A percentile compares a stretch with the other conserved stretches of the same genome.
These are phyloP conservation scores for Melanocharis versteri DNA, from an alignment of 2,113 vertebrate genomes.

Conservation along the genomic window DNA sequence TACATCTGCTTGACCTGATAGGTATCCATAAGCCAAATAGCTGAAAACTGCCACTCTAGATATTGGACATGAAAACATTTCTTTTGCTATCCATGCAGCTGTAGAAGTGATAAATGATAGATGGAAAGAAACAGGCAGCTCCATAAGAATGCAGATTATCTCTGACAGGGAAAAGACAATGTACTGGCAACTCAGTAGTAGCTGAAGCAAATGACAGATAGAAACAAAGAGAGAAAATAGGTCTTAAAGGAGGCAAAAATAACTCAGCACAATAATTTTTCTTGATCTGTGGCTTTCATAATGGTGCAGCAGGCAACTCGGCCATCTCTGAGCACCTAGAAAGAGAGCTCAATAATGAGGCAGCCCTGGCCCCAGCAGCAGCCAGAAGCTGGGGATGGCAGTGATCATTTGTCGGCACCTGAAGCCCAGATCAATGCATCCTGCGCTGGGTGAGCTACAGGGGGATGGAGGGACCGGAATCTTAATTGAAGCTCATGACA, in stretches of 20 bases:
- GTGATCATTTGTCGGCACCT: neutral
- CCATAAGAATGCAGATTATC: slow-evolving; percentile 42
- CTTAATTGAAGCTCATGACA: neutral
- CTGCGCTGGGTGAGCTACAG: neutral
- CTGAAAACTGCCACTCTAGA: neutral
- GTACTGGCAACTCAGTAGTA: neutral
- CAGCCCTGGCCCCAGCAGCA: neutral
- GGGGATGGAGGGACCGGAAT: neutral
- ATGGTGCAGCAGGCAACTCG: neutral
- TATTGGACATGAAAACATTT: neutral
- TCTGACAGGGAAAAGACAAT: neutral
- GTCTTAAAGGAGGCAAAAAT: neutral
- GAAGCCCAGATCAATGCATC: slow-evolving; percentile 9
- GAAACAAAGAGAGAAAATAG: neutral
- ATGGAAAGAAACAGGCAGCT: slow-evolving; percentile 14
- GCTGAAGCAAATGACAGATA: slow-evolving; percentile 12
- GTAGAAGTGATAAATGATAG: slow-evolving; percentile 15
- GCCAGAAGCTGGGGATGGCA: neutral
- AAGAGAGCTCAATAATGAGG: neutral
- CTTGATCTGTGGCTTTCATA: neutral
- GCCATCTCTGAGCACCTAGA: neutral
- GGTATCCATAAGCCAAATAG: neutral
- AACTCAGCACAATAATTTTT: neutral
- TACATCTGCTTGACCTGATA: neutral
- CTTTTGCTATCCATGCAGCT: neutral